A percentile compares a stretch with the other conserved stretches of the same genome.
phyloP scores from a whole-genome alignment of 2,113 vertebrate genomes.

The Antechinus stuartii region DNA sequence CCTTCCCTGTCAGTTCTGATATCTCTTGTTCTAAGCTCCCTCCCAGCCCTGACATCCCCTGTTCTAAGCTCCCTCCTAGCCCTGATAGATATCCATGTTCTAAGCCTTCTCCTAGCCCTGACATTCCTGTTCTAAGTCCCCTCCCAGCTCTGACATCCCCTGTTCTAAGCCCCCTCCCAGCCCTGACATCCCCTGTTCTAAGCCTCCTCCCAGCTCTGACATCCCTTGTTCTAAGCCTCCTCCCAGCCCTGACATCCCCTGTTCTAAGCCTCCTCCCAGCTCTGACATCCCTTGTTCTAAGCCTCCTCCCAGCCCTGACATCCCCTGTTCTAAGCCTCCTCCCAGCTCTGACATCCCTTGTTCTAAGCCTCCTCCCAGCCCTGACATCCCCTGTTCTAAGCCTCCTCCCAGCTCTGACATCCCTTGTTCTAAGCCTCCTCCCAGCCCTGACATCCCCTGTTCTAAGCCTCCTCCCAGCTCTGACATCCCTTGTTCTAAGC shows the following conservation, averaged over 20 bases:
- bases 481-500: background rate
- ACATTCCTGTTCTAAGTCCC: no score
- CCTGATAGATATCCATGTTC: no score
- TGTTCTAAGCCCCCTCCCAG: background rate
- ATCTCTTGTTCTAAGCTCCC: background rate
- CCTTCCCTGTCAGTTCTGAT: background rate
- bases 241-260: background rate
- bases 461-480: background rate
- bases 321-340: no score
- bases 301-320: no score
- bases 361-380: background rate
- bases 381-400: no score
- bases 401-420: background rate
- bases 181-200: background rate
- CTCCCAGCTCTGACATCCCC: background rate
- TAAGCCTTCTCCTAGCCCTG: no score
- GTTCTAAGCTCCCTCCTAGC: no score
- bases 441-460: background rate
- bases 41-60: no score
- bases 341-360: no score
- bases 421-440: background rate
- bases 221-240: background rate
- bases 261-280: background rate
- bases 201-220: background rate
- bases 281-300: background rate